Evolutionary conservation across 2,888 invertebrate species (phyloP), one percentile per base, ranked within the genome.

Genomic region (Calliphora vomitoria): DNA sequence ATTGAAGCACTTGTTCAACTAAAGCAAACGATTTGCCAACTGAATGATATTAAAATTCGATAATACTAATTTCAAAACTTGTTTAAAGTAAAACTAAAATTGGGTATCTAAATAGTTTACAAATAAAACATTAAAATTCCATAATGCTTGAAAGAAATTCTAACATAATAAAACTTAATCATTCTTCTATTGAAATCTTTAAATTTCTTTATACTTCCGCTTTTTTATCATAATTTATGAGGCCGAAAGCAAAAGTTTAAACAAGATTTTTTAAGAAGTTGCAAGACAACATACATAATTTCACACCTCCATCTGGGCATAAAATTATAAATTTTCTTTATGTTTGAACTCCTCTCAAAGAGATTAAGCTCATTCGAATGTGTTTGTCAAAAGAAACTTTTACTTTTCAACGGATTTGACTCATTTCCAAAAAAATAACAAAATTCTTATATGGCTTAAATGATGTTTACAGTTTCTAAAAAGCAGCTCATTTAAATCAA

Each of bases 341-440:
- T 11, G 13, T 11, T 25, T 58, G 20, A 58, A 58, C 15, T 31
- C 13, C 31, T 25, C 25, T 8, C 15, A n/a, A 58, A 25, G 0
- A 60, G 58, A 74, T 60, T 41, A 72, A 74, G 1, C n/a, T 31
- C n/a, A 47, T 60, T 8, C 47, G 50, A 62, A 74, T 44, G n/a
- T 47, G n/a, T 47, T 75, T 50, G 11, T 62, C 11, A 75, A 60
- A 62, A 75, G 31, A 18, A 50, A 75, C 75, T 75, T 75, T 75
- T 62, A 75, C 75, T 75, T 75, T 75, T 62, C 20, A 55, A 55
- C 55, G 11, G 13, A 2, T 50, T 38, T 71, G 6, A 8, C 35
- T 71, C 38, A 38, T 55, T 18, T 18, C 8, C 5, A 20, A 8
- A 18, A n/a, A 4, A 5, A n/a, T 50, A 35, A 68, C 20, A 10